A percentile compares a stretch with the other conserved stretches of the same genome.
phyloP scores from a whole-genome alignment of 2,113 vertebrate genomes.

The Epinephelus fuscoguttatus region DNA sequence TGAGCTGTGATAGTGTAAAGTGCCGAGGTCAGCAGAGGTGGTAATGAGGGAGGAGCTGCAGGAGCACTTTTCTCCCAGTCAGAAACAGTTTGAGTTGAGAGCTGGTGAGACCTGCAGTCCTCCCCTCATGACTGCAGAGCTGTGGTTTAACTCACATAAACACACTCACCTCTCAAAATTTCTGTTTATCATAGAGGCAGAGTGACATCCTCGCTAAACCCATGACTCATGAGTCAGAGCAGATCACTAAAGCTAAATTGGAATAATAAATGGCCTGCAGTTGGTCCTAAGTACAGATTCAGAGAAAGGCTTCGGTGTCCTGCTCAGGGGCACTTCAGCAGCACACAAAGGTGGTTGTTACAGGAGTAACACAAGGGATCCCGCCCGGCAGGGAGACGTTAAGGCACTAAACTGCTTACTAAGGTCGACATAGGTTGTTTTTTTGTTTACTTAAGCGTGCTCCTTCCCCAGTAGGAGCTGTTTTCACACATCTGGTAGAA shows the following conservation, averaged over 20 bases:
- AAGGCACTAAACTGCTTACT: not conserved
- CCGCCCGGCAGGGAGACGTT: slow-evolving; percentile 6
- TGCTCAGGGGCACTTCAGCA: slow-evolving; percentile 12
- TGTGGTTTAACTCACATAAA: slow-evolving; percentile 20
- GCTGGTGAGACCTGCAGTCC: slow-evolving; percentile 27
- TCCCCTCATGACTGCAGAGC: slow-evolving; percentile 43
- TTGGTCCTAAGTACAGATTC: slow-evolving; percentile 7
- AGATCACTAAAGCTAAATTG: slow-evolving; percentile 4
- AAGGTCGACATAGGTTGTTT: slow-evolving; percentile 43
- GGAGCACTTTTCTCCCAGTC: slow-evolving; percentile 29
- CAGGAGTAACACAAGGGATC: not conserved
- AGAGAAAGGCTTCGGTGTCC: slow-evolving; percentile 6
- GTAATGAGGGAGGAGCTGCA: slow-evolving; percentile 42
- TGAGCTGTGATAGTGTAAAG: slow-evolving; percentile 1
- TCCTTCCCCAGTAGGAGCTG: slow-evolving; percentile 49
- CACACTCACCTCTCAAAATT: slow-evolving; percentile 17
- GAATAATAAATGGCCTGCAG: slow-evolving; percentile 2
- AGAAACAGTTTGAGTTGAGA: slow-evolving; percentile 34
- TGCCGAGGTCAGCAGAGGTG: slow-evolving; percentile 34
- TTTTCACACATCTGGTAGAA: slow-evolving; percentile 76
- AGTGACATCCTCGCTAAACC: slow-evolving; percentile 17
- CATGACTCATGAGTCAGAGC: slow-evolving; percentile 25
- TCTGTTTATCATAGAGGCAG: slow-evolving; percentile 13
- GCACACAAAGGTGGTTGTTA: slow-evolving; percentile 15
- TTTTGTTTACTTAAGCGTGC: slow-evolving; percentile 63